Conservation (phyloP, 2,113 vertebrate genomes). For the Melanerpes formicivorus region DNA sequence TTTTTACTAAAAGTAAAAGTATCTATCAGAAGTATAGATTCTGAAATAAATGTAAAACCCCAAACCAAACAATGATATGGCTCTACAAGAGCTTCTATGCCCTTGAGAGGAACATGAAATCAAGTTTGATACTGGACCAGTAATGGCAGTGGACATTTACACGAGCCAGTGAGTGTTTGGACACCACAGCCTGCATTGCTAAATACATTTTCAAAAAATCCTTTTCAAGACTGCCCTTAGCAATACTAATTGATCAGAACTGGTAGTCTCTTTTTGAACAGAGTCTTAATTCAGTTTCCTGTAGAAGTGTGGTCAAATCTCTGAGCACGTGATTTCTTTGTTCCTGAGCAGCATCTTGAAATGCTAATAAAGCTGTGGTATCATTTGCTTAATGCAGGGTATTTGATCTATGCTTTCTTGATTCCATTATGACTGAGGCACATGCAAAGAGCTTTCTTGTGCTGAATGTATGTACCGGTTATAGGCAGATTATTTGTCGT, state of each 20-base stretch:
- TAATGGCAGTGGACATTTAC: neutral
- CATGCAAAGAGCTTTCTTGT: slow-evolving; percentile 30
- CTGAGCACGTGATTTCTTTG: slow-evolving; percentile 37
- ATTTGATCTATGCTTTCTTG: slow-evolving; percentile 49
- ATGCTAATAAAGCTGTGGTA: slow-evolving; percentile 44
- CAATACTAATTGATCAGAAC: neutral
- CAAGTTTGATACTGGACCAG: neutral
- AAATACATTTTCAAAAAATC: neutral
- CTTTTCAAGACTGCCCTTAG: neutral
- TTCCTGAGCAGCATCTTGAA: slow-evolving; percentile 64
- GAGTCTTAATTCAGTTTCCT: neutral
- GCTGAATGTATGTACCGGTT: neutral
- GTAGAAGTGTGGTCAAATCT: slow-evolving; percentile 6
- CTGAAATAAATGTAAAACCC: neutral
- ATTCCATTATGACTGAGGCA: slow-evolving; percentile 29
- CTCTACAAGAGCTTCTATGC: neutral
- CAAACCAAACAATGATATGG: neutral
- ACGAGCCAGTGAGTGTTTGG: neutral
- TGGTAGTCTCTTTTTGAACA: neutral
- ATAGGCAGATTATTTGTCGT: slow-evolving; percentile 11
- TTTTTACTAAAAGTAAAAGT: neutral
- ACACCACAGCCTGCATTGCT: neutral
- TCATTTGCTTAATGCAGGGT: neutral
- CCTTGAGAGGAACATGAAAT: neutral
- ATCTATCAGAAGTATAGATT: neutral